Conservation (phyloP, 2,797 vertebrate species). For the Coendou prehensilis region DNA sequence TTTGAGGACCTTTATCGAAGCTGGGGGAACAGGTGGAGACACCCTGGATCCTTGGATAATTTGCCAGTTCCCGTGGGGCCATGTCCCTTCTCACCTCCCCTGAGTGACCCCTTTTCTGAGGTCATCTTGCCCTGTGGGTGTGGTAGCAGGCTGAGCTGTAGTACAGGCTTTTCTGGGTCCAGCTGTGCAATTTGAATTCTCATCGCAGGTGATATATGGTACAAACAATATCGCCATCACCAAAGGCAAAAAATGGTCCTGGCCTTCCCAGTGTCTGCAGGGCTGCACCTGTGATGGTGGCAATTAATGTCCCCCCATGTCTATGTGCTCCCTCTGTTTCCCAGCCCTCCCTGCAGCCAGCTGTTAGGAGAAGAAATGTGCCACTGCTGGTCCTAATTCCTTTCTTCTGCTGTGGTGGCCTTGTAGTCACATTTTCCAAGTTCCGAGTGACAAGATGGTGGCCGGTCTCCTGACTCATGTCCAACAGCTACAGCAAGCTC, state of each 20-base stretch:
- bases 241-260: neutral
- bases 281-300: accelerated
- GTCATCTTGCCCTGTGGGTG: neutral
- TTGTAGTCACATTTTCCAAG: neutral
- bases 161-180: neutral
- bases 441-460: neutral
- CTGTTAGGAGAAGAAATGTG: neutral
- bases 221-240: neutral
- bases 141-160: neutral
- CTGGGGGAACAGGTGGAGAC: neutral
- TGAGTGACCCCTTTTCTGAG: neutral
- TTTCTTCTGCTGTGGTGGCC: neutral
- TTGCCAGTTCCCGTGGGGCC: neutral
- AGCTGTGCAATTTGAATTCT: neutral
- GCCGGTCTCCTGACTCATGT: neutral
- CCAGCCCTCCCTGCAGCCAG: neutral
- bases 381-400: neutral
- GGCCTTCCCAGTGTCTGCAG: neutral
- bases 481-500: neutral
- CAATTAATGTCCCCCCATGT: neutral
- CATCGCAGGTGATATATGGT: neutral
- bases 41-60: neutral
- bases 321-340: accelerated
- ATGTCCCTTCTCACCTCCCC: neutral
- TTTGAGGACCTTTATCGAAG: neutral